A percentile compares a stretch with the other conserved stretches of the same genome.
Evolutionary conservation across 1,140 invertebrate genomes (phyloP).

Genomic region (Drosophila pallidifrons): DNA sequence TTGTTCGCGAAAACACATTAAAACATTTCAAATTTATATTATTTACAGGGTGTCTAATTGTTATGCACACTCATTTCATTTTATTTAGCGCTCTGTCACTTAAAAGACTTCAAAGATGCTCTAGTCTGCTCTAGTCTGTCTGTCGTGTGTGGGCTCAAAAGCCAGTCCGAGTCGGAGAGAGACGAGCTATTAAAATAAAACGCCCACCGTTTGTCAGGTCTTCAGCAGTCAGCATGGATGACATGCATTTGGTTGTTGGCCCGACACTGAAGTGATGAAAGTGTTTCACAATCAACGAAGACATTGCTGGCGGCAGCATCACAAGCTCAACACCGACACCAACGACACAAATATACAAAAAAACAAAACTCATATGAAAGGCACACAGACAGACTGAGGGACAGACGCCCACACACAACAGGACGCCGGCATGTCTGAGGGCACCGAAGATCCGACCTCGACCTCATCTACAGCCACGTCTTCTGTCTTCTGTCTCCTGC

Average conservation of each 20-base stretch:
- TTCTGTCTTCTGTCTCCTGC: background rate
- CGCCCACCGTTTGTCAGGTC: conserved; percentile 67
- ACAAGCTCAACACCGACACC: conserved; percentile 36
- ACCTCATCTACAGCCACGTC: background rate
- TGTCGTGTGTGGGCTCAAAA: conserved; percentile 66
- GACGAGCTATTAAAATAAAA: conserved; percentile 76
- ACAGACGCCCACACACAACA: conserved; percentile 63
- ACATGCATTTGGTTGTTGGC: conserved; percentile 63
- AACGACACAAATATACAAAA: conserved; percentile 2
- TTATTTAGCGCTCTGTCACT: conserved; percentile 33
- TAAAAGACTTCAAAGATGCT: conserved; percentile 41
- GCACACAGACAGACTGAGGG: conserved; percentile 4
- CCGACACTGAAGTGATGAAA: conserved; percentile 74
- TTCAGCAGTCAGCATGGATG: conserved; percentile 52
- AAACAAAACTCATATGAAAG: background rate
- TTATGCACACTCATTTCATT: background rate
- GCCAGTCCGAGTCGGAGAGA: conserved; percentile 48
- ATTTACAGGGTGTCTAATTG: background rate
- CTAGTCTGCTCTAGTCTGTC: background rate
- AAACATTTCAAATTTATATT: background rate
- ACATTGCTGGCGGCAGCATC: conserved; percentile 71
- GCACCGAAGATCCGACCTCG: conserved; percentile 26
- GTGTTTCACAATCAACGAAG: conserved; percentile 78
- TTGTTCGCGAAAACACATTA: no score
- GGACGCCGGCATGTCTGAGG: conserved; percentile 55